Base-by-base conservation (phyloP, 2,797 vertebrate species). In the Cryptoprocta ferox region DNA sequence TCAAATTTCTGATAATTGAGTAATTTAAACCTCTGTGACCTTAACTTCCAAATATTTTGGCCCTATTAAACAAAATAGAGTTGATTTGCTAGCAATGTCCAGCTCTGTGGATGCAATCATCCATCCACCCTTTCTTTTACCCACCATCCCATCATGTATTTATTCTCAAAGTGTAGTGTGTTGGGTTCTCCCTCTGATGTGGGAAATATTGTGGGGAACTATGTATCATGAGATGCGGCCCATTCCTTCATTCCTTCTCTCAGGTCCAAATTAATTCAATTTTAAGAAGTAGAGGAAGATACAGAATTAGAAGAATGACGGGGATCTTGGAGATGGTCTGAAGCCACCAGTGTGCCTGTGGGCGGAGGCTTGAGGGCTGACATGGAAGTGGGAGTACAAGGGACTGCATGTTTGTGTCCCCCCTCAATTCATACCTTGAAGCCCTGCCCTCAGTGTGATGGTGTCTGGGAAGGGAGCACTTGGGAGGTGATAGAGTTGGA, bases 1-100 rank as follows among this genome's bases (percentile, higher is more conserved):
- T 87, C 68, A 89, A 56, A n/a, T 82, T 89, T 93, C 70, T 96
- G 53, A n/a, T 93, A 53, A 50, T 80, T 70, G 68, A 79, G 35
- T 79, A 93, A 94, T 70, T 75, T 81, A 85, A 90, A 71, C 24
- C 7, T 70, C 45, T 86, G 5, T 79, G 70, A 82, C 61, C 8
- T 73, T 91, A 93, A 75, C 35, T 42, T 81, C 48, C 53, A 93
- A 65, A 42, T 63, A 86, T 80, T 79, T 59, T 91, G 68, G 50
- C 48, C 39, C 37, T n/a, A 37, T 79, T 84, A 71, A 91, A 32
- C 21, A 71, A 84, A 92, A 87, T 50, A 78, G 86, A 88, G 26
- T n/a, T 24, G 7, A 39, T 42, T n/a, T 75, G 18, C 76, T 94
- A 80, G 28, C 35, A 37, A 45, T 10, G 61, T 71, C 50, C 37